Base-by-base conservation (phyloP, 2,113 vertebrate species). In the Mustela lutreola region DNA sequence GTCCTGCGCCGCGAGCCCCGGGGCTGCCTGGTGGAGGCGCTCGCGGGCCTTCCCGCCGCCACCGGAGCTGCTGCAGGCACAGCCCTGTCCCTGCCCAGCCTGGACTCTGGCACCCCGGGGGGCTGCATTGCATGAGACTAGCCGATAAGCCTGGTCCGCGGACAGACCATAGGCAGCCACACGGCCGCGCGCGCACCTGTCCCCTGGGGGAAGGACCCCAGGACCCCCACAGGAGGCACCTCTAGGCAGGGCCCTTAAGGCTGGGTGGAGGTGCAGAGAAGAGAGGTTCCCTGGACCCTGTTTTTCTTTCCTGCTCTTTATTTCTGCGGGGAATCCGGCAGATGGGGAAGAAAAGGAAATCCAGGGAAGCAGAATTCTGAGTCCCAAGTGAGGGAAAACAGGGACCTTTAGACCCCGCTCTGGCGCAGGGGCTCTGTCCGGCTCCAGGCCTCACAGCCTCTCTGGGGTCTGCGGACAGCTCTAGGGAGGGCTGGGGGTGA, bases 11-110 rank as follows among this genome's bases (percentile, higher is more conserved):
- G 22, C 1, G 48, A 70, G 42, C 53, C 24, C 2, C 39, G 26
- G 78, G 50, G 21, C 84, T 58, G 65, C 97, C 86, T 70, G 95
- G 53, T n/a, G 86, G 92, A 89, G 92, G 89, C 89, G 67, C 63
- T 0, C 33, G 4, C 50, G 39, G 95, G 71, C 90, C 76, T 16
- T 78, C 45, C 12, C 0, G 11, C 67, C 5, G 21, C 18, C 11
- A 8, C 4, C 42, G 2, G 58, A 26, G 65, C 75, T 0, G 26
- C 2, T 18, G 80, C 70, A 8, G 70, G 26, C 22, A 26, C n/a
- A 0, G 31, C 5, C 22, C 26, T 0, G 48, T 31, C 73, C 42
- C 58, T 4, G 0, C 22, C 28, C 7, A 19, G 39, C 21, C 42
- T 39, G 0, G 33, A 31, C 22, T 21, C 10, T 70, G 67, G 67